Base-by-base conservation (phyloP, 2,888 invertebrate genomes). In the Cheilosia vernalis region DNA sequence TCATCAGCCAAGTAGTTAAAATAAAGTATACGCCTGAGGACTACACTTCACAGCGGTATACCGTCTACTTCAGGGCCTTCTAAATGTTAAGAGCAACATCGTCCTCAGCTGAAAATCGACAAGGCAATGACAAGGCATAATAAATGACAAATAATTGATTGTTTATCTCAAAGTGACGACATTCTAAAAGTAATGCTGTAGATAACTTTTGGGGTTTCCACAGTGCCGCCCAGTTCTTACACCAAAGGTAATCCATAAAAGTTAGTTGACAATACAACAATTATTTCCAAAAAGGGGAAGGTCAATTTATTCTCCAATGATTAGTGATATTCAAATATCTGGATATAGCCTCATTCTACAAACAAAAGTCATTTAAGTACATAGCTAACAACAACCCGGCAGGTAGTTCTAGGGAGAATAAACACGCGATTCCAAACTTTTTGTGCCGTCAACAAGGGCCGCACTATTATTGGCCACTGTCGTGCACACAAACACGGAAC, bases 281-380 rank as follows among this genome's bases (percentile, higher is more conserved):
- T 66, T 49, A 27, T 42, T 47, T 63, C 42, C 17, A 67, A 15
- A 24, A 51, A 73, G 60, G 67, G n/a, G 17, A 69, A 63, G n/a
- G 63, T 42, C 30, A 55, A 58, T 55, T 49, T 51, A 19, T 13
- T 37, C 49, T 30, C 17, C 17, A 40, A 49, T 42, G 21, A 27
- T 37, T 77, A 66, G 30, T 15, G 47, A 63, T 61, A 63, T 67
- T 44, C 55, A 44, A 27, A 56, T 42, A 42, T 21, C 49, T 60
- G 13, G 58, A 47, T 61, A 27, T 37, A 47, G 37, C 42, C 44
- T 58, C 2, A 58, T 51, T 37, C 19, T 27, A 49, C 49, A 40
- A 37, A 17, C 33, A 53, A 64, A 82, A 70, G 64, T 77, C 42
- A 78, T 72, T 73, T 42, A 83, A 83, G 78, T 73, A 53, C 17